A percentile compares a stretch with the other conserved stretches of the same genome.
Evolutionary conservation across 2,797 vertebrate species (phyloP).

Genomic region (Cetoscarus ocellatus): DNA sequence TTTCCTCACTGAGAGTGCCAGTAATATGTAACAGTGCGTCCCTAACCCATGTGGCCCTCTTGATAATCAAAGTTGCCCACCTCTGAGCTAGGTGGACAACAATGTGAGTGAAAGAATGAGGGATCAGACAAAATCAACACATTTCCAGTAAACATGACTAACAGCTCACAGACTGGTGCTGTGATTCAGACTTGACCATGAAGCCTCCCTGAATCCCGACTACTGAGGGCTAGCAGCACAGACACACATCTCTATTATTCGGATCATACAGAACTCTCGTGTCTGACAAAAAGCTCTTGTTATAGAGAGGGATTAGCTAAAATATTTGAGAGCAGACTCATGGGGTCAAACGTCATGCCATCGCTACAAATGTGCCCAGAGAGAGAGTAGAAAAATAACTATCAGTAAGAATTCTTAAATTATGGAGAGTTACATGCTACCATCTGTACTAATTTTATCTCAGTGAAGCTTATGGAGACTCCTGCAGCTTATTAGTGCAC

Average conservation of each 20-base stretch:
- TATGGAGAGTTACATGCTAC: too few species aligned
- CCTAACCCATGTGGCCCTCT: too few species aligned
- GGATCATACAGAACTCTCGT: not conserved
- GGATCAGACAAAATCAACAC: not conserved
- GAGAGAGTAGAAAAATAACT: not conserved
- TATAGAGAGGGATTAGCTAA: not conserved
- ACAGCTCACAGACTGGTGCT: constrained; percentile 2
- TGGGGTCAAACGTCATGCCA: not conserved
- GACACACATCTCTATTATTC: not conserved
- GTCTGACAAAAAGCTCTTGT: not conserved
- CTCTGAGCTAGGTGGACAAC: too few species aligned
- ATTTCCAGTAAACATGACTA: constrained; percentile 23
- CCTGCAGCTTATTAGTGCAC: too few species aligned
- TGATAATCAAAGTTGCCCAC: too few species aligned
- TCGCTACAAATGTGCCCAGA: not conserved
- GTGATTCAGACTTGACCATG: constrained; percentile 6
- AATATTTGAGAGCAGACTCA: not conserved
- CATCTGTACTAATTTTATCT: too few species aligned
- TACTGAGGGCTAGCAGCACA: not conserved
- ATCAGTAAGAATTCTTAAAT: too few species aligned
- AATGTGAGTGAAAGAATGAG: not conserved
- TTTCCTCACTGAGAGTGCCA: too few species aligned
- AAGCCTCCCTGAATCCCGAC: not conserved
- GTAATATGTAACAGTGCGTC: too few species aligned
- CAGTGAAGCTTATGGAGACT: too few species aligned